Evolutionary conservation across 1,140 invertebrate species (phyloP).

Genomic region (Drosophila ambigua): DNA sequence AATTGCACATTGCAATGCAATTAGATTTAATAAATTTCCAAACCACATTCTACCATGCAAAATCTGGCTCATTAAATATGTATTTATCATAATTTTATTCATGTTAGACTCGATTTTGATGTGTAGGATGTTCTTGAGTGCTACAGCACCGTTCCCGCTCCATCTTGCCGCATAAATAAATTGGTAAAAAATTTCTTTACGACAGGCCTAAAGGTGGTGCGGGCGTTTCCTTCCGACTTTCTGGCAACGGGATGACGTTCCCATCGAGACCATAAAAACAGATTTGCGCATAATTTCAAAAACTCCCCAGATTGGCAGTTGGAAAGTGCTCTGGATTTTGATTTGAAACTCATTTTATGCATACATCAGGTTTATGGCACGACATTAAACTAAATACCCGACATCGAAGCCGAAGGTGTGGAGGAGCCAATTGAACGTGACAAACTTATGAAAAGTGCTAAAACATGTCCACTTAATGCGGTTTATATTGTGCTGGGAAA

Average conservation of each 20-base stretch:
- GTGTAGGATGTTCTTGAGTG: background rate
- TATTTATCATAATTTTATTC: slow-evolving; percentile 70
- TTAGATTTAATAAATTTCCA: slow-evolving; percentile 61
- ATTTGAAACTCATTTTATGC: slow-evolving; percentile 33
- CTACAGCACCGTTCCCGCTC: background rate
- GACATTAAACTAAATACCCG: slow-evolving; percentile 54
- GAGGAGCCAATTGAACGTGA: slow-evolving; percentile 25
- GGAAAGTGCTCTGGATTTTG: slow-evolving; percentile 22
- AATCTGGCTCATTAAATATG: slow-evolving; percentile 48
- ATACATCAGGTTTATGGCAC: slow-evolving; percentile 48
- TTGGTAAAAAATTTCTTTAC: slow-evolving; percentile 55
- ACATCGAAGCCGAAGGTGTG: slow-evolving; percentile 6
- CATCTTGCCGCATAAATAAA: slow-evolving; percentile 51
- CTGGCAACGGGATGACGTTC: slow-evolving; percentile 28
- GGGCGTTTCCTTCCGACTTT: background rate
- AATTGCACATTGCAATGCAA: slow-evolving; percentile 56
- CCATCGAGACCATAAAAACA: slow-evolving; percentile 55
- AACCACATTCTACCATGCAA: slow-evolving; percentile 9
- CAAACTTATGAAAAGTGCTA: slow-evolving; percentile 40
- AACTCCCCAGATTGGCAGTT: slow-evolving; percentile 24
- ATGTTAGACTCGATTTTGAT: slow-evolving; percentile 21
- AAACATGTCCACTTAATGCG: slow-evolving; percentile 36
- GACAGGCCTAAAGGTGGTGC: slow-evolving; percentile 37
- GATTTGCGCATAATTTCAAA: slow-evolving; percentile 68
- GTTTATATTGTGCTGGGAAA: slow-evolving; percentile 6